Evolutionary conservation across 2,888 invertebrate genomes (phyloP).

Genomic region (Ichneumoninae sp.): DNA sequence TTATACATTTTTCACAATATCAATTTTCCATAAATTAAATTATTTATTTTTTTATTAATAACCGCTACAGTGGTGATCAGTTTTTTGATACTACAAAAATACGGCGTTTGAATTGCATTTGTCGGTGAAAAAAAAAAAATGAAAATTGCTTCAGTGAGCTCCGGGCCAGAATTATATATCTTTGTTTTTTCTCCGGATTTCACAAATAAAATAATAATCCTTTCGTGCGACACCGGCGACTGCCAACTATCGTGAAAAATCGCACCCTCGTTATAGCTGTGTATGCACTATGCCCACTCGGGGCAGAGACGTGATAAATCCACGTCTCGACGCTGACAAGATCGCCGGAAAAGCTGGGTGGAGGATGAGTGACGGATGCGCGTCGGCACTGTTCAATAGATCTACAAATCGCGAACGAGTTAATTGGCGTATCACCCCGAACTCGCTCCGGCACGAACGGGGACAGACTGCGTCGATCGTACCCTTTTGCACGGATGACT

Average conservation of each 20-base stretch:
- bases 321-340: not conserved
- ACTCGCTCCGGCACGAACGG: not conserved
- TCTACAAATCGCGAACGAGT: slow-evolving; percentile 5
- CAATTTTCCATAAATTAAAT: no score
- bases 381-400: not conserved
- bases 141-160: no score
- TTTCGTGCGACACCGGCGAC: no score
- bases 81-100: no score
- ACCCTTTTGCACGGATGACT: not conserved
- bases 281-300: not conserved
- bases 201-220: no score
- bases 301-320: not conserved
- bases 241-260: not conserved
- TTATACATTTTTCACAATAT: no score
- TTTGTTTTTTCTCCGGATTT: no score
- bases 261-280: not conserved
- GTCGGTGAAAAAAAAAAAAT: no score
- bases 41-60: no score
- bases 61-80: no score
- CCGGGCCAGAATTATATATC: no score
- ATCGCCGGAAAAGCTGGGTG: not conserved
- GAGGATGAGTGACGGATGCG: slow-evolving; percentile 3
- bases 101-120: no score
- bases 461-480: not conserved
- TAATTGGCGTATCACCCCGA: not conserved